A percentile compares a stretch with the other conserved stretches of the same genome.
phyloP scores from a whole-genome alignment of 23 tunicate genomes.

The Halocynthia roretzi region DNA sequence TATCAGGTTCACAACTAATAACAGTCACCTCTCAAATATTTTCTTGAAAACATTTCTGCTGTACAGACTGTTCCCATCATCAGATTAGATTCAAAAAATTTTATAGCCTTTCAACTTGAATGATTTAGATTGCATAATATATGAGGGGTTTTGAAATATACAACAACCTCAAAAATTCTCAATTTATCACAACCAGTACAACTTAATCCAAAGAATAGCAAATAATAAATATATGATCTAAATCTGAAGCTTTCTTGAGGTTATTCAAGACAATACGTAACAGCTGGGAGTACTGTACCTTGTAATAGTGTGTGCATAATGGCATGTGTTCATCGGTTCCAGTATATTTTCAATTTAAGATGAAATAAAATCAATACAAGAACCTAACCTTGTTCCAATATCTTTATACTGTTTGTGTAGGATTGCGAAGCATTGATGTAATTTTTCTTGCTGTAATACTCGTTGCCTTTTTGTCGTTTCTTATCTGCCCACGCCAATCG shows the following conservation, averaged over 20 bases:
- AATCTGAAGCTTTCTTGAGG: too few species aligned
- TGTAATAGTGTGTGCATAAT: too few species aligned
- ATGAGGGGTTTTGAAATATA: background rate
- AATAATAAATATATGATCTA: too few species aligned
- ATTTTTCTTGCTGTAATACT: slow-evolving; percentile 34
- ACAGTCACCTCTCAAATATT: background rate
- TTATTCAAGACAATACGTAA: background rate
- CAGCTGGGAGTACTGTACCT: too few species aligned
- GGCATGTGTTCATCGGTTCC: too few species aligned
- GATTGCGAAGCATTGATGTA: slow-evolving; percentile 32
- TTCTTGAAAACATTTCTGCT: too few species aligned
- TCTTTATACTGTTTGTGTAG: slow-evolving; percentile 47
- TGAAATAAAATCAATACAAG: too few species aligned
- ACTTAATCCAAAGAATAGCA: too few species aligned
- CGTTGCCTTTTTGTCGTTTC: slow-evolving; percentile 54
- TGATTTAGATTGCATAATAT: background rate
- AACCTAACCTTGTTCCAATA: slow-evolving; percentile 32
- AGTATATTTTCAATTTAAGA: too few species aligned
- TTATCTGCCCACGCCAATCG: slow-evolving; percentile 56
- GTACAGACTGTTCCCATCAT: background rate
- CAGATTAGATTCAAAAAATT: background rate
- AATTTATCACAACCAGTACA: too few species aligned
- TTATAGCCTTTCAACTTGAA: background rate
- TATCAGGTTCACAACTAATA: background rate
- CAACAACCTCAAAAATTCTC: too few species aligned